A percentile compares a stretch with the other conserved stretches of the same genome.
phyloP scores from a whole-genome alignment of 92 coral and sea anemone species.

The Montipora capitata region DNA sequence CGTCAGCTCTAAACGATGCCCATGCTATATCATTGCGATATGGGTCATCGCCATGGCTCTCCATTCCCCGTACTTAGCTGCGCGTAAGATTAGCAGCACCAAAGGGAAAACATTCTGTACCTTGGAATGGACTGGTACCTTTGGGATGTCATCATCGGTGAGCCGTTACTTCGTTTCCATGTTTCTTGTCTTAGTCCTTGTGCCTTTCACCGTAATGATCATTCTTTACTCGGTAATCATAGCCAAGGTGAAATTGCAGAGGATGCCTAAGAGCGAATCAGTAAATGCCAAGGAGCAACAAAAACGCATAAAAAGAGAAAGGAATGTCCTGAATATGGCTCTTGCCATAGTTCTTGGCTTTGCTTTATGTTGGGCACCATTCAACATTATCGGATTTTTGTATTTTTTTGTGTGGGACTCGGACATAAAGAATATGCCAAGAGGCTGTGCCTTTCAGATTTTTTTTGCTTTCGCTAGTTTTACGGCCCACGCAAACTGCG shows the following conservation, averaged over 20 bases:
- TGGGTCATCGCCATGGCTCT: slow-evolving; percentile 59
- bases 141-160: slow-evolving; percentile 38
- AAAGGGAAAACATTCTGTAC: neutral
- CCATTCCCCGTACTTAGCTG: slow-evolving; percentile 39
- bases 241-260: slow-evolving; percentile 28
- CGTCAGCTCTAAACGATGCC: slow-evolving; percentile 26
- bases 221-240: slow-evolving; percentile 42
- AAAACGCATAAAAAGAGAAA: slow-evolving; percentile 46
- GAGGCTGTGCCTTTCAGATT: neutral
- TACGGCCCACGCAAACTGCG: slow-evolving; percentile 64
- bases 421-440: slow-evolving; percentile 2
- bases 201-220: slow-evolving; percentile 38
- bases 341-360: slow-evolving; percentile 68
- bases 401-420: slow-evolving; percentile 61
- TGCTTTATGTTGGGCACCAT: slow-evolving; percentile 63
- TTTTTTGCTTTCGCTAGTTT: slow-evolving; percentile 30
- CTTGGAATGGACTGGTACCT: slow-evolving; percentile 31
- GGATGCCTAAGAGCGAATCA: slow-evolving; percentile 41
- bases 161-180: slow-evolving; percentile 30
- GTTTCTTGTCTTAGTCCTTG: slow-evolving; percentile 30
- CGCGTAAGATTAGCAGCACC: neutral
- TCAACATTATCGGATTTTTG: slow-evolving; percentile 40
- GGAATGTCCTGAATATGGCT: slow-evolving; percentile 66
- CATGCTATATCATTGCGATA: slow-evolving; percentile 16
- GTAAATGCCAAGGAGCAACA: slow-evolving; percentile 32